Conservation (phyloP, 2,113 vertebrate species). For the Egretta garzetta region DNA sequence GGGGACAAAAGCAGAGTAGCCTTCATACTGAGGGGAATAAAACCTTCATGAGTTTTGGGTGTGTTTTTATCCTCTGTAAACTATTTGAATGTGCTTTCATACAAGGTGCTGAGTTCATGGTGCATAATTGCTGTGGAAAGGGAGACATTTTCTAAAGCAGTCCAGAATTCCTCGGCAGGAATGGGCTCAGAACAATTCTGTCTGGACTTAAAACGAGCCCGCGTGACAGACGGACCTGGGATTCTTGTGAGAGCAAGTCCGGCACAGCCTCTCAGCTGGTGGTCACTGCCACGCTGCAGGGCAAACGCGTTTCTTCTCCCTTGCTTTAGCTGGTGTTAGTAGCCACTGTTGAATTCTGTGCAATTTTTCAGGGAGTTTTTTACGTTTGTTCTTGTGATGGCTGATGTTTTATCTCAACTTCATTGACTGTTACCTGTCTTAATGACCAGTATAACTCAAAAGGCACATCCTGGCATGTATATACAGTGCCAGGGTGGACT, state of each 20-base stretch:
- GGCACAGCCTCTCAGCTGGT: background rate
- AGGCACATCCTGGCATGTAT: background rate
- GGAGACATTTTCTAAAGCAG: background rate
- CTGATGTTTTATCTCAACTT: background rate
- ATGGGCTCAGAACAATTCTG: background rate
- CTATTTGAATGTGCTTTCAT: background rate
- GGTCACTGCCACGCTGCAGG: rapidly evolving
- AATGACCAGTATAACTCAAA: background rate
- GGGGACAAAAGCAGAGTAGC: background rate
- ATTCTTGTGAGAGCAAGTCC: background rate
- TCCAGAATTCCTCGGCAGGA: background rate
- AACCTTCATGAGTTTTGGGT: background rate
- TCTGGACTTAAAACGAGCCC: background rate
- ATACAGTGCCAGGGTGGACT: background rate
- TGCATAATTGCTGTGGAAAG: background rate
- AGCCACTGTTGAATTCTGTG: background rate
- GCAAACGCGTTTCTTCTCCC: background rate
- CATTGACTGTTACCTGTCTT: background rate
- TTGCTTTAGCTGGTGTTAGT: background rate
- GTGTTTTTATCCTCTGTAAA: background rate
- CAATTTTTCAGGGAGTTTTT: constrained; percentile 15
- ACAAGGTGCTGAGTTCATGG: background rate
- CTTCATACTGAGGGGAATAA: background rate
- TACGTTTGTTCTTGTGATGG: background rate
- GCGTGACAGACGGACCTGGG: rapidly evolving